Conservation (phyloP, 2,113 vertebrate species). For the Gavia stellata region DNA sequence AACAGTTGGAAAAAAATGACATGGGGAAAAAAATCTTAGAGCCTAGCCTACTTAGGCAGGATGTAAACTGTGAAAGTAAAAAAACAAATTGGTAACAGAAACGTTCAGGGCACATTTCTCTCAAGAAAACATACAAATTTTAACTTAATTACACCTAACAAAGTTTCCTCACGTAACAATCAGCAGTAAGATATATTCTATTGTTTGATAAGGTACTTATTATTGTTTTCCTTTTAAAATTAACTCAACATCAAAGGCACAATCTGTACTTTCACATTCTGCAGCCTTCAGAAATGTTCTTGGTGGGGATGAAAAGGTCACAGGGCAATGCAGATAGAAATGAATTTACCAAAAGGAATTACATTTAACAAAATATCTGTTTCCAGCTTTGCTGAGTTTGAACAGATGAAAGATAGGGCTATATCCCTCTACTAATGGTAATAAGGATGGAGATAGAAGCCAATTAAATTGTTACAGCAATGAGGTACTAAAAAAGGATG, state of each 20-base stretch:
- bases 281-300: background rate
- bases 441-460: constrained; percentile 33
- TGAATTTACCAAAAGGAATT: constrained; percentile 31
- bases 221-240: background rate
- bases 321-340: background rate
- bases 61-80: background rate
- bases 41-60: background rate
- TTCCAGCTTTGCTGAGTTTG: constrained; percentile 36
- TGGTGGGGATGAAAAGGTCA: background rate
- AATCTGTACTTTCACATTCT: background rate
- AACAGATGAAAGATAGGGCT: constrained; percentile 57
- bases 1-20: background rate
- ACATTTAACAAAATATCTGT: constrained; percentile 50
- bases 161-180: background rate
- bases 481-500: background rate
- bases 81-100: background rate
- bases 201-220: background rate
- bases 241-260: background rate
- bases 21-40: background rate
- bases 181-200: background rate
- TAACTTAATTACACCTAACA: background rate
- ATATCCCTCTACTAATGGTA: constrained; percentile 36
- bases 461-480: constrained; percentile 29
- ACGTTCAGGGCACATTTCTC: background rate
- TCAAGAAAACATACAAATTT: background rate